These are phyloP conservation scores for Tamandua tetradactyla DNA, from an alignment of 2,797 vertebrate species.

Conservation along the genomic window DNA sequence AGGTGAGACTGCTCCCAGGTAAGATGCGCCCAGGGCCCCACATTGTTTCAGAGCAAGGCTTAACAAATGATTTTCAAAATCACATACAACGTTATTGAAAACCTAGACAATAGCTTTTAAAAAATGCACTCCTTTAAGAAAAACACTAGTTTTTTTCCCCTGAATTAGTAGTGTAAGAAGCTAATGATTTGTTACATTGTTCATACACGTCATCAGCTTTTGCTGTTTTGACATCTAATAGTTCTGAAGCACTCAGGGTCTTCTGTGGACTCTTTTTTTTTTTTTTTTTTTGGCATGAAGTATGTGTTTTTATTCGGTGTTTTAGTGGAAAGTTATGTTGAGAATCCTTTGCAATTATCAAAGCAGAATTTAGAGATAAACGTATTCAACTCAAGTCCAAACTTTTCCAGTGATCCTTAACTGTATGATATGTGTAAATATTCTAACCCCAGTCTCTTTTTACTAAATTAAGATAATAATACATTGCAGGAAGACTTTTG, in stretches of 20 bases:
- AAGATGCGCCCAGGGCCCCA: not conserved
- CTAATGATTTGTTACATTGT: not conserved
- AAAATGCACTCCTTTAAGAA: not conserved
- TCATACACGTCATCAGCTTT: not conserved
- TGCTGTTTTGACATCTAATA: not conserved
- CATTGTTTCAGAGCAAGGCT: not conserved
- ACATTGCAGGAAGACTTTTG: not conserved
- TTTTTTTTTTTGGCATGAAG: not conserved
- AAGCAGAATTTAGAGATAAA: not conserved
- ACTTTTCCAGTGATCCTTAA: not conserved
- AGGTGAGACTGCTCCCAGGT: not conserved
- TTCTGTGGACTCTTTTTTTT: not conserved
- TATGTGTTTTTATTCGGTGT: not conserved
- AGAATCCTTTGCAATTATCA: not conserved
- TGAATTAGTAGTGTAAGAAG: not conserved
- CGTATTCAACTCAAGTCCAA: not conserved
- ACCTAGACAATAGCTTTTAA: not conserved
- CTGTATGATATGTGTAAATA: not conserved
- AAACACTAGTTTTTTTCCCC: not conserved
- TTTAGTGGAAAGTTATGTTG: not conserved
- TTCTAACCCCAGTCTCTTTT: not conserved
- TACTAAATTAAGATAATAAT: not conserved
- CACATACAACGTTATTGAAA: not conserved
- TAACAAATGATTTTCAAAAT: not conserved
- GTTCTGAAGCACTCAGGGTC: not conserved